Evolutionary conservation across 2,797 vertebrate genomes (phyloP).

Genomic region (Aselliscus stoliczkanus): DNA sequence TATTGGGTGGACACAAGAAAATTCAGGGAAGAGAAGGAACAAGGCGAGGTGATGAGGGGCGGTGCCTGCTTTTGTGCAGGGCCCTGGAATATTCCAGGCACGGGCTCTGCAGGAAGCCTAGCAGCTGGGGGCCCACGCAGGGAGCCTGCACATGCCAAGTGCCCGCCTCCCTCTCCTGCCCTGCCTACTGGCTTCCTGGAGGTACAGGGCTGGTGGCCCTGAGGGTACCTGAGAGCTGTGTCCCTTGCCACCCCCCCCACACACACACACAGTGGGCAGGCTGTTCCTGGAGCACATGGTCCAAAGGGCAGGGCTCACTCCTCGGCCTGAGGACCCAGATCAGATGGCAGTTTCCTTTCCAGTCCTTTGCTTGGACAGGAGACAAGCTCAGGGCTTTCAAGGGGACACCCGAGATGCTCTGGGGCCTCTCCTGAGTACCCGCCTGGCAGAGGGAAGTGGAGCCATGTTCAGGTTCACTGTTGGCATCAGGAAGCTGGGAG

Average conservation of each 20-base stretch:
- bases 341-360: not conserved
- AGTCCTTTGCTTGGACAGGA: not conserved
- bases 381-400: not conserved
- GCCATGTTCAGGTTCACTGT: not conserved
- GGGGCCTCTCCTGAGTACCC: not conserved
- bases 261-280: not conserved
- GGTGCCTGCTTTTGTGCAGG: no score
- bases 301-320: not conserved
- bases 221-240: not conserved
- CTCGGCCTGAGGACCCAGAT: rapidly evolving
- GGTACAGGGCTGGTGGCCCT: not conserved
- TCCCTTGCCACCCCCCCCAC: not conserved
- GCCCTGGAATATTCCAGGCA: not conserved
- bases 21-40: not conserved
- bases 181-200: not conserved
- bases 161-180: not conserved
- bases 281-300: not conserved
- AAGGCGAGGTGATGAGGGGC: not conserved
- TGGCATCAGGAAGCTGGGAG: not conserved
- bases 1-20: not conserved
- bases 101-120: not conserved
- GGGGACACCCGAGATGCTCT: not conserved
- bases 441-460: not conserved
- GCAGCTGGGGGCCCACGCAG: not conserved
- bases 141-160: not conserved